phyloP scores from a whole-genome alignment of 1,140 invertebrate species.

The Lordiphosa clarofinis region DNA sequence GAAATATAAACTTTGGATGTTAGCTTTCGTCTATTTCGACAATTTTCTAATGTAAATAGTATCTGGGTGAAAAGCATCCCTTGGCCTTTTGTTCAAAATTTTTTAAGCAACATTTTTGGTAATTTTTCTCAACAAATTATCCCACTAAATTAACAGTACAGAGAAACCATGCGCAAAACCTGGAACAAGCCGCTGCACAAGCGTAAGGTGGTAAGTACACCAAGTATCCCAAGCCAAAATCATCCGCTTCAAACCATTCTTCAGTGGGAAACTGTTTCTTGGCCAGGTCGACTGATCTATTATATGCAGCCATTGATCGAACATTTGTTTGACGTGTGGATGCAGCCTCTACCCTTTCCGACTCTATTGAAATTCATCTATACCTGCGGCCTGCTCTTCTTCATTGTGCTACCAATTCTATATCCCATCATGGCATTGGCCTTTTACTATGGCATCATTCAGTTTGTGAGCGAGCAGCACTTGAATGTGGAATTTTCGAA shows the following conservation, averaged over 20 bases:
- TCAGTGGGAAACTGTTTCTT: slow-evolving; percentile 41
- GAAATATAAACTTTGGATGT: too few species aligned
- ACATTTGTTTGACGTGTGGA: slow-evolving; percentile 48
- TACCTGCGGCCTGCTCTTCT: slow-evolving; percentile 41
- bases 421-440: slow-evolving; percentile 38
- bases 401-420: slow-evolving; percentile 48
- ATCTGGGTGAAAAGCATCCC: too few species aligned
- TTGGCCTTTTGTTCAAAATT: too few species aligned
- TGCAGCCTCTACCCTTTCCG: slow-evolving; percentile 60
- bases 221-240: too few species aligned
- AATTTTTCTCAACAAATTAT: neutral
- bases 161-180: slow-evolving; percentile 45
- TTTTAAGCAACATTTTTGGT: too few species aligned
- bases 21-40: too few species aligned
- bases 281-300: slow-evolving; percentile 42
- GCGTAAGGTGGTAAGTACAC: slow-evolving; percentile 45
- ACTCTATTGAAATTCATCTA: slow-evolving; percentile 50
- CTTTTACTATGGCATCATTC: slow-evolving; percentile 45
- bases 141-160: slow-evolving; percentile 17
- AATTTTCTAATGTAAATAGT: too few species aligned
- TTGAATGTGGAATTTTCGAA: slow-evolving; percentile 6
- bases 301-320: slow-evolving; percentile 60
- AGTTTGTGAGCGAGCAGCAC: slow-evolving; percentile 43
- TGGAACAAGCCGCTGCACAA: slow-evolving; percentile 62
- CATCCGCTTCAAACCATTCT: neutral